Base-by-base conservation (phyloP, 2,797 vertebrate species). In the Hyperoplus immaculatus region DNA sequence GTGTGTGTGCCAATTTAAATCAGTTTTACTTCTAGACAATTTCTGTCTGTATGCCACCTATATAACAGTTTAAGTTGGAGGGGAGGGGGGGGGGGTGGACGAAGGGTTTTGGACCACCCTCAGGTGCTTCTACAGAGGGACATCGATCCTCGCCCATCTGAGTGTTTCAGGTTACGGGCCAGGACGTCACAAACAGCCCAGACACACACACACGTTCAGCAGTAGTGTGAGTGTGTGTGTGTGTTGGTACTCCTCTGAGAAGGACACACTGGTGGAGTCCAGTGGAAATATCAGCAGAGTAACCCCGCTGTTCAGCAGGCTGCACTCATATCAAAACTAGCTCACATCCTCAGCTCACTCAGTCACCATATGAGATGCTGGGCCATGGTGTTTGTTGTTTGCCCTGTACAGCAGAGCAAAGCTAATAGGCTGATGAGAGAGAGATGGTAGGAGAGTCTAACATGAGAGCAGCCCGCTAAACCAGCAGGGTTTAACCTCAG, bases 401-500 rank as follows among this genome's bases (percentile, higher is more conserved):
- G 54, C 81, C 86, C 92, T 78, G 77, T 29, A 29, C 29, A 29
- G 29, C 29, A 93, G 82, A 85, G 66, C 42, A n/a, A 63, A 64
- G 71, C 45, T 62, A 21, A 9, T 6, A 58, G 74, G 54, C 4
- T 13, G 18, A 49, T 55, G 54, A 39, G 14, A 67, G 46, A 29
- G 10, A 4, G 29, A 47, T 56, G 61, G 59, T 55, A 10, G 57
- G 15, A 12, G 57, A 76, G 83, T 69, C 50, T 50, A 64, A 72
- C 0, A 47, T 74, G 90, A 88, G 91, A 90, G 95, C 94, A 94
- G 95, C 89, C 87, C 14, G 89, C 95, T 56, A 90, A 95, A 94
- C 94, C 4, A 96, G 97, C 97, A 96, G 96, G 95, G 93, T 89
- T 96, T 99, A 99, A 96, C 97, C 97, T 99, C 98, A 99, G 97